Base-by-base conservation (phyloP, 2,113 vertebrate species). In the Leiothrix lutea region DNA sequence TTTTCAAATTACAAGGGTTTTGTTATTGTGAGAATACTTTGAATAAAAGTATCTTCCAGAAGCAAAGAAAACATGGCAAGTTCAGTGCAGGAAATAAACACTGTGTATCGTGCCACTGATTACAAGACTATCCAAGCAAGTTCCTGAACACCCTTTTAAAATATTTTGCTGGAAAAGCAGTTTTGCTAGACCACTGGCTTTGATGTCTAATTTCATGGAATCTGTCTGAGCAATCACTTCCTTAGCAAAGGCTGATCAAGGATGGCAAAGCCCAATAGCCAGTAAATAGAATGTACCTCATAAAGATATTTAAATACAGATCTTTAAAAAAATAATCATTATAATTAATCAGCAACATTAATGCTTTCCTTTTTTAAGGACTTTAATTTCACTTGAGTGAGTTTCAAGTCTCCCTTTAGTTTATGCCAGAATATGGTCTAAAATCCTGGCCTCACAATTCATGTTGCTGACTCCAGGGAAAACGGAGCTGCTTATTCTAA, bases 381-480 rank as follows among this genome's bases (percentile, higher is more conserved):
- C 65, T 90, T 91, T 70, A 8, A 31, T 78, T 93, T 85, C 56
- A 64, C 31, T 64, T 71, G 29, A 31, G 3, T 20, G 36, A 60
- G 31, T 75, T 73, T 89, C 51, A 87, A 60, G 33, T 61, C 13
- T 66, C 44, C 36, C 21, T 90, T 80, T 38, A 53, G 58, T 61
- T 82, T 85, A 61, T 53, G 62, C 44, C 50, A 57, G 40, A 85
- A 65, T 53, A 47, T 1, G 1, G 14, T 57, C 23, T 65, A 53
- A 80, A 93, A 61, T 80, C 45, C 54, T 86, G 33, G 31, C 54
- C 38, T 85, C 20, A 62, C 50, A 61, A 38, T 65, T 83, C 42
- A 10, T 57, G 28, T 50, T 83, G 89, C 56, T 96, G 94, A 90
- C 64, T 86, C 14, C 28, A 88, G 44, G 90, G 82, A 61, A 95